Evolutionary conservation across 1,140 invertebrate species (phyloP).

Genomic region (Glossosoma conforme): DNA sequence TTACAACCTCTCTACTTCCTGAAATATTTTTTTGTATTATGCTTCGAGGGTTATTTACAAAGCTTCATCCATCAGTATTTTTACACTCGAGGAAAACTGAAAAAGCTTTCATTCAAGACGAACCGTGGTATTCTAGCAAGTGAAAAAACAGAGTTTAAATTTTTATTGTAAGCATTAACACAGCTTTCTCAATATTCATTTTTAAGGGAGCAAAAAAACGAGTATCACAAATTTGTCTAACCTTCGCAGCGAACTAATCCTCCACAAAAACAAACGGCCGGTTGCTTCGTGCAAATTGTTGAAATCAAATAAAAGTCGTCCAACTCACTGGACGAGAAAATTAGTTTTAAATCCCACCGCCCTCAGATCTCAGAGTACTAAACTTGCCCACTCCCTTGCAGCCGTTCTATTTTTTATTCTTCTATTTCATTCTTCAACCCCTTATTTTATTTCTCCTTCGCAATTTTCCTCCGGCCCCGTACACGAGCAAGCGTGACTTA

Average conservation of each 20-base stretch:
- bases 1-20: too few species aligned
- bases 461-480: background rate
- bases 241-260: background rate
- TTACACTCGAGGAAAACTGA: too few species aligned
- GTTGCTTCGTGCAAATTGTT: constrained; percentile 14
- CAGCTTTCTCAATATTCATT: background rate
- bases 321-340: constrained; percentile 19
- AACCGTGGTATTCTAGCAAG: too few species aligned
- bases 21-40: too few species aligned
- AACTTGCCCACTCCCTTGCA: background rate
- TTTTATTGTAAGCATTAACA: too few species aligned
- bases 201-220: background rate
- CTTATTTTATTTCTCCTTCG: background rate
- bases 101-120: too few species aligned
- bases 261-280: background rate
- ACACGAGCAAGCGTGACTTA: constrained; percentile 2
- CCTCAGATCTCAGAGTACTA: too few species aligned
- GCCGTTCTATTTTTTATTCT: constrained; percentile 1
- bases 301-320: constrained; percentile 16
- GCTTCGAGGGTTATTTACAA: too few species aligned
- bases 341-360: constrained; percentile 16
- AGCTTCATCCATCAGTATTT: too few species aligned
- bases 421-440: background rate
- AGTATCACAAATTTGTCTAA: background rate
- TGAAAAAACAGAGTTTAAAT: too few species aligned